Conservation (phyloP, 2,113 vertebrate genomes). For the Oxyura jamaicensis region DNA sequence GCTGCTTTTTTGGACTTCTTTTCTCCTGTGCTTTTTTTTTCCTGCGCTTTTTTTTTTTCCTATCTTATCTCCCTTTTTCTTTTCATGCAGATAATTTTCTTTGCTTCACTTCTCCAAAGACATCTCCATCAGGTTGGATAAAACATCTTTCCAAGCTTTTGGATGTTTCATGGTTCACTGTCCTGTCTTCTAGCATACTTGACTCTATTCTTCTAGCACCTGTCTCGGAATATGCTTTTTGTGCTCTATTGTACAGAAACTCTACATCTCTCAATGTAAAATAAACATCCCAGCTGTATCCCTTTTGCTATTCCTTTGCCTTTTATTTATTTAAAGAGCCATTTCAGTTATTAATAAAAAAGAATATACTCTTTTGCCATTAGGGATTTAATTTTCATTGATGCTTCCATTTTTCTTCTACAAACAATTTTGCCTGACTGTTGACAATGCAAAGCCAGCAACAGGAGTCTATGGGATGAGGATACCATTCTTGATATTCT, state of each 20-base stretch:
- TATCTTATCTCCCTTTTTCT: constrained; percentile 78
- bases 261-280: constrained; percentile 84
- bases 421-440: background rate
- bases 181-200: constrained; percentile 73
- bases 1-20: background rate
- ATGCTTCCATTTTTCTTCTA: background rate
- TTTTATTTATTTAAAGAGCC: constrained; percentile 76
- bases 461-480: background rate
- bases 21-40: constrained; percentile 67
- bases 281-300: constrained; percentile 88
- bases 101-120: constrained; percentile 90
- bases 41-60: constrained; percentile 75
- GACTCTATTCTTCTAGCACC: constrained; percentile 68
- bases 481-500: background rate
- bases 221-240: constrained; percentile 71
- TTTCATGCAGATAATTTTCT: constrained; percentile 93
- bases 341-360: constrained; percentile 76
- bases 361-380: background rate
- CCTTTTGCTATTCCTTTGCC: constrained; percentile 74
- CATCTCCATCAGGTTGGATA: constrained; percentile 84
- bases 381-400: constrained; percentile 56
- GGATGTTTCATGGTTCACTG: constrained; percentile 80
- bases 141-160: constrained; percentile 82
- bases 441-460: background rate
- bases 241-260: constrained; percentile 92